Evolutionary conservation across 2,888 invertebrate genomes (phyloP).

Genomic region (Drosophila paramelanica): DNA sequence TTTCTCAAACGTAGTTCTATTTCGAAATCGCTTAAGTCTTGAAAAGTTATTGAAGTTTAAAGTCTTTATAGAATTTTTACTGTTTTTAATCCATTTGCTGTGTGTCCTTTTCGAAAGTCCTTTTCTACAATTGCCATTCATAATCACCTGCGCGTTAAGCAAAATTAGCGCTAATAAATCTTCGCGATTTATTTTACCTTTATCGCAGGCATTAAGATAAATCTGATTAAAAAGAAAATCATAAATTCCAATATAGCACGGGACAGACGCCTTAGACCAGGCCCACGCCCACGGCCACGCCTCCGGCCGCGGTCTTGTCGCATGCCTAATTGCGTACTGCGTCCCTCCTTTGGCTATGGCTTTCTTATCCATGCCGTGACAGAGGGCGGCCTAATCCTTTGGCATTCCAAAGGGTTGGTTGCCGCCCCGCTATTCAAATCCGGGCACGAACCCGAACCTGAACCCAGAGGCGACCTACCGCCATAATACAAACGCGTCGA

Average conservation of each 20-base stretch:
- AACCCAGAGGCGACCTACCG: conserved; percentile 25
- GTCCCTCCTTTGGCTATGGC: conserved; percentile 38
- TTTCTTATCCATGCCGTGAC: conserved; percentile 7
- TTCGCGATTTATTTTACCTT: conserved; percentile 70
- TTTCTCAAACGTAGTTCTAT: too few species aligned
- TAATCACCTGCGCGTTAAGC: conserved; percentile 43
- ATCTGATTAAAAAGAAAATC: conserved; percentile 73
- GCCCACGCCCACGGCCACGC: conserved; percentile 3
- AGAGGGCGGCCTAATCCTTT: conserved; percentile 51
- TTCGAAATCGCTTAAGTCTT: neutral
- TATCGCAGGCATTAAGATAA: conserved; percentile 72
- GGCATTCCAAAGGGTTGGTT: conserved; percentile 45
- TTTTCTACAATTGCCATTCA: conserved; percentile 14
- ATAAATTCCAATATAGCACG: conserved; percentile 69
- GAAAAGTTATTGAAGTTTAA: neutral
- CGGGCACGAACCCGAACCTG: conserved; percentile 16
- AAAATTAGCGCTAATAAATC: conserved; percentile 70
- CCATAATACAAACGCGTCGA: conserved; percentile 27
- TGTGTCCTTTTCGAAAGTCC: conserved; percentile 9
- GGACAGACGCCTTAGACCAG: neutral
- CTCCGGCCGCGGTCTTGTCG: conserved; percentile 56
- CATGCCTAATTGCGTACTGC: conserved; percentile 66
- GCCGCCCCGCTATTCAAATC: conserved; percentile 16
- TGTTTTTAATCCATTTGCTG: neutral
- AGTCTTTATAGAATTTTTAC: neutral